phyloP scores from a whole-genome alignment of 1,140 invertebrate species.

The Ephestia elutella region DNA sequence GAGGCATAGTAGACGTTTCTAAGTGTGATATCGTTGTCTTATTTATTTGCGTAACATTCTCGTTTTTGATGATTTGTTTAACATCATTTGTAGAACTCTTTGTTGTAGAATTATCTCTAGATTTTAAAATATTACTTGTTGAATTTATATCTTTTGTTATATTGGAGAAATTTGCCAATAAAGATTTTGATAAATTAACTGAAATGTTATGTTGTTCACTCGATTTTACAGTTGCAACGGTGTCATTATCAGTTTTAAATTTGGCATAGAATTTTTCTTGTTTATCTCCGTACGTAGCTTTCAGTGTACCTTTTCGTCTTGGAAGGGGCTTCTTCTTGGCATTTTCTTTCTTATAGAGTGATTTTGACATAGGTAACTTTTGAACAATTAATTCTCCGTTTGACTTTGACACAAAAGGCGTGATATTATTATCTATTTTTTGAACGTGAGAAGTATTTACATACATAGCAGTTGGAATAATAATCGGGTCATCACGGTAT shows the following conservation, averaged over 20 bases:
- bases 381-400: constrained; percentile 47
- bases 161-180: neutral
- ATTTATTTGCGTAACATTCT: constrained; percentile 9
- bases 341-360: constrained; percentile 37
- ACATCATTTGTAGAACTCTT: constrained; percentile 8
- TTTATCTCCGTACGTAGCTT: constrained; percentile 71
- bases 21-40: neutral
- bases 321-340: constrained; percentile 60
- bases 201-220: neutral
- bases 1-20: constrained; percentile 33
- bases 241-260: constrained; percentile 24
- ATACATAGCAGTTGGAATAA: constrained; percentile 41
- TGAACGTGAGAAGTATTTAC: constrained; percentile 26
- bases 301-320: constrained; percentile 69
- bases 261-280: constrained; percentile 61
- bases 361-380: constrained; percentile 35
- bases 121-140: neutral
- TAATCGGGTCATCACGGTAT: constrained; percentile 36
- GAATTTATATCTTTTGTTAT: neutral
- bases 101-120: constrained; percentile 11
- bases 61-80: constrained; percentile 1
- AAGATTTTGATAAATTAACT: neutral
- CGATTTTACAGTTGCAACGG: neutral
- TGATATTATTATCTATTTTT: constrained; percentile 45
- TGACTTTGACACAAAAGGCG: constrained; percentile 30